Evolutionary conservation across 2,888 invertebrate genomes (phyloP), one percentile per base, ranked within the genome.

Genomic region (Pristionchus entomophagus): DNA sequence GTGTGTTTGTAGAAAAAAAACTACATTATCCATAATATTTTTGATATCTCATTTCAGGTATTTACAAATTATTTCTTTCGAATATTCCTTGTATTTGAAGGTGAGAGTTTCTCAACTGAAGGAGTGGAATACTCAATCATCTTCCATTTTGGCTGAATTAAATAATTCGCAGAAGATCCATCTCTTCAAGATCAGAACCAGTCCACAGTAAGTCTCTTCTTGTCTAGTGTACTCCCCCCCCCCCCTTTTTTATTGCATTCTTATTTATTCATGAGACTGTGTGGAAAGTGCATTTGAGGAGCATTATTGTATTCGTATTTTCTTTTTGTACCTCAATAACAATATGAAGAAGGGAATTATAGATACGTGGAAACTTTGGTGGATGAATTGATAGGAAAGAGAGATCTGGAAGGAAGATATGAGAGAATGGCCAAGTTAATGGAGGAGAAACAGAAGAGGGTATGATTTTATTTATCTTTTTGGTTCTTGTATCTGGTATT

Each of bases 331-430:
- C 1, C 19, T 85, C 41, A 5, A 14, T 51, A 83, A 56, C 49
- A 14, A 14, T 73, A 22, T 22, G 17, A 19, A 29, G 17, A 12
- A n/a, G n/a, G n/a, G n/a, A 1, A 22, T 49, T 90, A 77, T 84
- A 93, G 92, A 80, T 93, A 91, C 82, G 92, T 93, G n/a, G 92
- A 93, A 38, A 89, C 90, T 65, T 84, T 93, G 22, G 90, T 91
- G 14, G 88, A 88, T 32, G 91, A 91, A 17, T 69, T 93, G 82
- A 91, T 91, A 82, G 88, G 88, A 78, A 92, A 92, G 84, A 85
- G 88, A 22, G 87, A 86, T 69, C 22, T 88, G 56, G 88, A 90
- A 65, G 85, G 82, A 22, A 86, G 89, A 80, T 90, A 88, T 45
- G 87, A 87, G 59, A 80, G 86, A 78, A 82, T 81, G 82, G 86